Evolutionary conservation across 1,140 invertebrate species (phyloP).

Genomic region (Linepithema humile): DNA sequence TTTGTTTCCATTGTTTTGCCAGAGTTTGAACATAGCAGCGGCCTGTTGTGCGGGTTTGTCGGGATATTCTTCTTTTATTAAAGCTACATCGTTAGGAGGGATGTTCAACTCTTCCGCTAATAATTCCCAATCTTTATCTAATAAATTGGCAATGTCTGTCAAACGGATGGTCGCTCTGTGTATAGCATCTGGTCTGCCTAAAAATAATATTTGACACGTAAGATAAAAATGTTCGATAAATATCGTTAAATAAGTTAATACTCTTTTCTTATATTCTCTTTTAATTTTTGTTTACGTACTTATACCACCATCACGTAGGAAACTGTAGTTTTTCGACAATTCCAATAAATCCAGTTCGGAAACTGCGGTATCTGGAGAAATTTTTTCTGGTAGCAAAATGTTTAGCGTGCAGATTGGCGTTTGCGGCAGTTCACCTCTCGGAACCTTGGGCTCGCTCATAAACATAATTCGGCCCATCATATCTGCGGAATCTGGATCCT

Average conservation of each 20-base stretch:
- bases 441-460: slow-evolving; percentile 96
- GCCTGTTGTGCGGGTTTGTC: slow-evolving; percentile 95
- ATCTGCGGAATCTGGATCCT: slow-evolving; percentile 91
- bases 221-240: not conserved
- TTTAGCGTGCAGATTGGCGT: slow-evolving; percentile 96
- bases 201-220: slow-evolving; percentile 35
- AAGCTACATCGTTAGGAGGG: slow-evolving; percentile 93
- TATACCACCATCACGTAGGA: slow-evolving; percentile 85
- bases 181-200: slow-evolving; percentile 88
- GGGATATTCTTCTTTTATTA: slow-evolving; percentile 94
- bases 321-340: slow-evolving; percentile 88
- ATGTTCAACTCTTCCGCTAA: slow-evolving; percentile 94
- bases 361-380: slow-evolving; percentile 88
- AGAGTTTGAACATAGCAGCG: slow-evolving; percentile 96
- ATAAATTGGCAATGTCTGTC: slow-evolving; percentile 95
- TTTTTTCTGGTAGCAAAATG: slow-evolving; percentile 92
- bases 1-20: slow-evolving; percentile 90
- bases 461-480: slow-evolving; percentile 94
- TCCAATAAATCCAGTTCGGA: slow-evolving; percentile 90
- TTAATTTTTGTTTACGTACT: slow-evolving; percentile 78
- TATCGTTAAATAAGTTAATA: slow-evolving; percentile 2
- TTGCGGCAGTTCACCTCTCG: slow-evolving; percentile 92
- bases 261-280: not conserved
- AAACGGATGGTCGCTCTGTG: slow-evolving; percentile 92
- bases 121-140: slow-evolving; percentile 96